phyloP scores from a whole-genome alignment of 2,113 vertebrate genomes.

The Nymphicus hollandicus region DNA sequence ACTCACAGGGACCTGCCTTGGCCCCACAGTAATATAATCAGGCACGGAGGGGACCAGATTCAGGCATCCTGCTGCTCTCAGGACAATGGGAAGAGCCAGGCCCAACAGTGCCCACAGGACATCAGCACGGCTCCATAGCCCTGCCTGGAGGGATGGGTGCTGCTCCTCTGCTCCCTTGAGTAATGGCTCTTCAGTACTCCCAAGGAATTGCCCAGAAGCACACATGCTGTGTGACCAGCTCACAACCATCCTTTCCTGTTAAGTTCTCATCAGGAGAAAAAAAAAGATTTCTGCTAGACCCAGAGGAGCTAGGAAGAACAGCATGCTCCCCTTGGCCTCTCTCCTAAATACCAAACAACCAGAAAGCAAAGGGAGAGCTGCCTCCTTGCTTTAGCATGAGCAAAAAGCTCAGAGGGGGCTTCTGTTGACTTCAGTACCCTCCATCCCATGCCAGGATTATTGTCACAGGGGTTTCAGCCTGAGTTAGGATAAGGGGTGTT shows the following conservation, averaged over 20 bases:
- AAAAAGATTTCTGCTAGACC: background rate
- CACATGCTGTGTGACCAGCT: fast-evolving
- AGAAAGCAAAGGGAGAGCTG: background rate
- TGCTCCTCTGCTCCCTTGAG: background rate
- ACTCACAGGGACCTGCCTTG: fast-evolving
- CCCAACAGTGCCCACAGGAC: fast-evolving
- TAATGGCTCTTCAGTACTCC: background rate
- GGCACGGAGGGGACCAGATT: background rate
- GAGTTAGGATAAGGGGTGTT: background rate
- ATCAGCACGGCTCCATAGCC: fast-evolving
- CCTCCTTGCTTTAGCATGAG: background rate
- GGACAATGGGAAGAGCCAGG: background rate
- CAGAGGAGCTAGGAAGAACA: background rate
- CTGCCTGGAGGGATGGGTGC: background rate
- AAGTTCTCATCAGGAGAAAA: background rate
- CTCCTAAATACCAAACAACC: background rate
- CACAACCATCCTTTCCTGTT: background rate
- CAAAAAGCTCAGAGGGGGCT: background rate
- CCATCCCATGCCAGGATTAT: background rate
- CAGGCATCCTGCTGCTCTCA: background rate
- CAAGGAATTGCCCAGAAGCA: background rate
- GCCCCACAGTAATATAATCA: fast-evolving
- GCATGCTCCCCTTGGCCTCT: background rate
- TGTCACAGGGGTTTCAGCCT: background rate
- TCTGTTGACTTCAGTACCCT: background rate